Percentiles rank a stretch among this genome's conserved stretches.
phyloP scores from a whole-genome alignment of 2,888 invertebrate species.

The Pycnomerus fuliginosus region DNA sequence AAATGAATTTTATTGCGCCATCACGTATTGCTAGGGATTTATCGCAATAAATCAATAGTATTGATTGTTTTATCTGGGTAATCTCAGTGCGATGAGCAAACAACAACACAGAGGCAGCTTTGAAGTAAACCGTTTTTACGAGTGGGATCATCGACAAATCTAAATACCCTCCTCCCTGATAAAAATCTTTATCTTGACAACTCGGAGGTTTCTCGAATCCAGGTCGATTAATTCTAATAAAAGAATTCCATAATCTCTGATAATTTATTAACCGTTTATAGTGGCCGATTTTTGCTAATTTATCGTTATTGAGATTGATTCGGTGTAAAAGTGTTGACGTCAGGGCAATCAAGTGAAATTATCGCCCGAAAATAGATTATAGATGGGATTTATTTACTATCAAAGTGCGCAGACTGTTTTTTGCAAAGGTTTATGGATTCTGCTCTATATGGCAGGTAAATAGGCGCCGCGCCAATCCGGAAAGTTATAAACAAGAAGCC shows the following conservation, averaged over 20 bases:
- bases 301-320: slow-evolving; percentile 6
- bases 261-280: slow-evolving; percentile 9
- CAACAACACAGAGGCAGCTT: slow-evolving; percentile 6
- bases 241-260: slow-evolving; percentile 7
- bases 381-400: too few relatives aligned
- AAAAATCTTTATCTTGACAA: slow-evolving; percentile 9
- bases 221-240: background rate
- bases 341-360: too few relatives aligned
- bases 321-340: slow-evolving; percentile 10
- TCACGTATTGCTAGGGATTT: slow-evolving; percentile 13
- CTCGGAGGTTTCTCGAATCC: too few relatives aligned
- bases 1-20: slow-evolving; percentile 15
- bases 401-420: too few relatives aligned
- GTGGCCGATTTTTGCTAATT: slow-evolving; percentile 6
- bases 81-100: slow-evolving; percentile 20
- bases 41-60: slow-evolving; percentile 29
- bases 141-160: slow-evolving; percentile 5
- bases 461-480: too few relatives aligned
- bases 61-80: slow-evolving; percentile 27
- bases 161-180: slow-evolving; percentile 9
- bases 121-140: slow-evolving; percentile 7
- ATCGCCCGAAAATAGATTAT: too few relatives aligned
- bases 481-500: too few relatives aligned
- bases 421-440: too few relatives aligned
- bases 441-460: too few relatives aligned